A percentile compares a stretch with the other conserved stretches of the same genome.
phyloP scores from a whole-genome alignment of 1,140 invertebrate genomes.

The Leptopilina boulardi region DNA sequence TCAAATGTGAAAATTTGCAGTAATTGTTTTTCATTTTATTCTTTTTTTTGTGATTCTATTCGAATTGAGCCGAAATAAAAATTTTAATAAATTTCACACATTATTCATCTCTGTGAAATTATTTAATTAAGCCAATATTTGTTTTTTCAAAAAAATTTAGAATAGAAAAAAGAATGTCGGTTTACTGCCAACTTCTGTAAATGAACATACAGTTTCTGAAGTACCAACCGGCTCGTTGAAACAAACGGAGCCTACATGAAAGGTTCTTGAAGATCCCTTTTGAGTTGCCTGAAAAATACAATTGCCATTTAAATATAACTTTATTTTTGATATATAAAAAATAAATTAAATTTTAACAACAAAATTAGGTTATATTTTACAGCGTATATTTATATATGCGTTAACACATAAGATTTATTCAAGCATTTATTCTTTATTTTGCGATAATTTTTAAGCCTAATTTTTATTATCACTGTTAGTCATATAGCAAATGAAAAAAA shows the following conservation, averaged over 20 bases:
- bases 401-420: too few species aligned
- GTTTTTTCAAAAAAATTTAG: constrained; percentile 24
- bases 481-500: neutral
- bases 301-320: neutral
- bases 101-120: neutral
- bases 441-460: neutral
- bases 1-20: neutral
- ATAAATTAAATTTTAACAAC: neutral
- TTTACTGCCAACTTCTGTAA: constrained; percentile 64
- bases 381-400: too few species aligned
- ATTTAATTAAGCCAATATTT: neutral
- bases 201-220: constrained; percentile 32
- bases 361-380: neutral
- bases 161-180: constrained; percentile 30
- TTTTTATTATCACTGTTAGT: neutral
- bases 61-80: neutral
- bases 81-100: neutral
- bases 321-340: neutral
- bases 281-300: constrained; percentile 58
- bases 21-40: neutral
- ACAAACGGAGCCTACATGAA: constrained; percentile 53
- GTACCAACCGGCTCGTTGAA: constrained; percentile 20
- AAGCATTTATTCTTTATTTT: neutral
- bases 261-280: constrained; percentile 61
- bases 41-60: neutral